These are phyloP conservation scores for Deroptyus accipitrinus DNA, from an alignment of 2,113 vertebrate species.

Conservation along the genomic window DNA sequence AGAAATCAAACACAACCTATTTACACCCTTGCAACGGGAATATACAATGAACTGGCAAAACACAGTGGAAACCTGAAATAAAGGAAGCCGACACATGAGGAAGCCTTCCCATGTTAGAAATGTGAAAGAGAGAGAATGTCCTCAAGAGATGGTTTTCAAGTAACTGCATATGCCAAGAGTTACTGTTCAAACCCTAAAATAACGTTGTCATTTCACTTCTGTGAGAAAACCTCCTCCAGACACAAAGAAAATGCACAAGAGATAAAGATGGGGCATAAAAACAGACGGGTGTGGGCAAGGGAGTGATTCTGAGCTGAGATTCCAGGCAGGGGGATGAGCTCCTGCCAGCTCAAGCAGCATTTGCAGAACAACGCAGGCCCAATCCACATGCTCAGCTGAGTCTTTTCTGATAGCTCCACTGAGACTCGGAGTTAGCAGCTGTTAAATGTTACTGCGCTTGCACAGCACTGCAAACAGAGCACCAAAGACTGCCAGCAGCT, in stretches of 20 bases:
- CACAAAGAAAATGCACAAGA: background rate
- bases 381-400: background rate
- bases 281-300: background rate
- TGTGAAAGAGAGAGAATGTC: background rate
- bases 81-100: background rate
- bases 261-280: background rate
- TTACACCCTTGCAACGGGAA: background rate
- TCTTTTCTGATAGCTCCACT: background rate
- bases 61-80: background rate
- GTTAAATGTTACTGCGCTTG: fast-evolving
- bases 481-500: background rate
- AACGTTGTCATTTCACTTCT: background rate
- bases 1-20: background rate
- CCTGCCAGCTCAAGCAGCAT: background rate
- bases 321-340: background rate
- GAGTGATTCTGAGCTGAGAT: background rate
- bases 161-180: background rate
- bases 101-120: background rate
- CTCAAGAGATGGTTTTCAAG: background rate
- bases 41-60: background rate
- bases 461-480: background rate
- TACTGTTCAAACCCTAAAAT: background rate
- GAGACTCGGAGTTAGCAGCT: background rate
- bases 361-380: background rate
- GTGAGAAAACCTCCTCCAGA: background rate